Conservation (phyloP, 2,888 invertebrate species). For the Orchestes rusci region DNA sequence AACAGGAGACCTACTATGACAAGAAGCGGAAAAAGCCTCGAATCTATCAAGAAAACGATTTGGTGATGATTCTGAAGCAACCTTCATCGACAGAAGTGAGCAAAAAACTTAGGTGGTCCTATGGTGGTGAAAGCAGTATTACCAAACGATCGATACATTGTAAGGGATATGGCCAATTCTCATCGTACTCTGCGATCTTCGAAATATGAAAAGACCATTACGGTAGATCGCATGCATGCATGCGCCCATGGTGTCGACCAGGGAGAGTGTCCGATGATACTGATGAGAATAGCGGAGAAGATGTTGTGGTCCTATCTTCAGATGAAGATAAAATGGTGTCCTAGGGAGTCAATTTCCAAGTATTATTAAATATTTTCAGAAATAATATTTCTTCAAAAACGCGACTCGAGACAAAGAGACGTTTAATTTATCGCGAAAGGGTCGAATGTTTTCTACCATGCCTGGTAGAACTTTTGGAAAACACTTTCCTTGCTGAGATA, state of each 20-base stretch:
- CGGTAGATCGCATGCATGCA: slow-evolving; percentile 25
- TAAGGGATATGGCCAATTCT: slow-evolving; percentile 20
- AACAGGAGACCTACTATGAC: slow-evolving; percentile 16
- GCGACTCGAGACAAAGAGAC: too few species aligned
- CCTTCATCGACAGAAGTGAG: slow-evolving; percentile 8
- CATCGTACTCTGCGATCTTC: slow-evolving; percentile 11
- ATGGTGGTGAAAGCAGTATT: slow-evolving; percentile 22
- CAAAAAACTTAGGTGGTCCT: slow-evolving; percentile 20
- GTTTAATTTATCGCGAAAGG: too few species aligned
- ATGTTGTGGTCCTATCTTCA: slow-evolving; percentile 16
- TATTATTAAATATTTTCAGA: too few species aligned
- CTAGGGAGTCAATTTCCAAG: too few species aligned
- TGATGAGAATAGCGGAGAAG: slow-evolving; percentile 19
- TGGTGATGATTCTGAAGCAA: slow-evolving; percentile 24
- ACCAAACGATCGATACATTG: slow-evolving; percentile 24
- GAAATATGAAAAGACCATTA: slow-evolving; percentile 23
- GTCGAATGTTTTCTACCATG: too few species aligned
- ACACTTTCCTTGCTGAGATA: too few species aligned
- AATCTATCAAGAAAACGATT: slow-evolving; percentile 1
- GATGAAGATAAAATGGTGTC: too few species aligned
- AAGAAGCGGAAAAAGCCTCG: neutral
- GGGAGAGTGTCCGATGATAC: slow-evolving; percentile 21
- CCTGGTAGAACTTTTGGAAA: too few species aligned
- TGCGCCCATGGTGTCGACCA: slow-evolving; percentile 21
- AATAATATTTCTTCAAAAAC: too few species aligned